phyloP scores from a whole-genome alignment of 1,140 invertebrate genomes.

The Lepidurus couesii region DNA sequence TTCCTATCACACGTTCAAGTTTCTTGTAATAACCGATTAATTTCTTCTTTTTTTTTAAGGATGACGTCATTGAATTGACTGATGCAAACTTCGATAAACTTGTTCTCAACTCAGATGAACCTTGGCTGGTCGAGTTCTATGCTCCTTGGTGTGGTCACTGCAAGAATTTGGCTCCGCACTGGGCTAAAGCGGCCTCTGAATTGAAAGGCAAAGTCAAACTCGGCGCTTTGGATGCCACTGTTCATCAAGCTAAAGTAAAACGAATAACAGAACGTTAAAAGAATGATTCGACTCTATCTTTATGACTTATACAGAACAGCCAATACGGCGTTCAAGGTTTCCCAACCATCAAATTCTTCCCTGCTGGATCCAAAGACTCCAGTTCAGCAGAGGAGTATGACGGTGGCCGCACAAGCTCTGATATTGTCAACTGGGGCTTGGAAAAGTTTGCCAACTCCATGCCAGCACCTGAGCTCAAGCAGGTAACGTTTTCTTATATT shows the following conservation, averaged over 20 bases:
- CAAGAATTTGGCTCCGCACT: conserved; percentile 91
- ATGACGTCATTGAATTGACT: conserved; percentile 80
- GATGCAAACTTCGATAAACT: conserved; percentile 89
- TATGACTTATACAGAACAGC: conserved; percentile 43
- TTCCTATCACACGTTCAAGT: not conserved
- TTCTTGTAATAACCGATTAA: not conserved
- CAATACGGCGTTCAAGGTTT: conserved; percentile 82
- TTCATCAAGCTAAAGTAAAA: conserved; percentile 66
- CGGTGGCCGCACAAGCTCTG: conserved; percentile 82
- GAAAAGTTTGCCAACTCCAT: conserved; percentile 81
- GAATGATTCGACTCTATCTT: conserved; percentile 27
- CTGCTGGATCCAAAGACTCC: conserved; percentile 66
- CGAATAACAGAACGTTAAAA: conserved; percentile 47
- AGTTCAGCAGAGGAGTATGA: conserved; percentile 66
- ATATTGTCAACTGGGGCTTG: conserved; percentile 86
- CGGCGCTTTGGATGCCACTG: conserved; percentile 93
- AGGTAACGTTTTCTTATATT: conserved; percentile 51
- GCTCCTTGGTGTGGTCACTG: conserved; percentile 97
- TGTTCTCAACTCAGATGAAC: conserved; percentile 82
- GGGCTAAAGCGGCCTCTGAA: conserved; percentile 86
- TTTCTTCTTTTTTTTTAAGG: conserved; percentile 36
- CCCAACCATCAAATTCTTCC: conserved; percentile 96
- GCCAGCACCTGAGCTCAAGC: conserved; percentile 78
- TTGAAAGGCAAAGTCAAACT: conserved; percentile 93
- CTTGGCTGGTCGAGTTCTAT: conserved; percentile 96